Evolutionary conservation across 2,888 invertebrate species (phyloP), one percentile per base, ranked within the genome.

Genomic region (Trissolcus japonicus): DNA sequence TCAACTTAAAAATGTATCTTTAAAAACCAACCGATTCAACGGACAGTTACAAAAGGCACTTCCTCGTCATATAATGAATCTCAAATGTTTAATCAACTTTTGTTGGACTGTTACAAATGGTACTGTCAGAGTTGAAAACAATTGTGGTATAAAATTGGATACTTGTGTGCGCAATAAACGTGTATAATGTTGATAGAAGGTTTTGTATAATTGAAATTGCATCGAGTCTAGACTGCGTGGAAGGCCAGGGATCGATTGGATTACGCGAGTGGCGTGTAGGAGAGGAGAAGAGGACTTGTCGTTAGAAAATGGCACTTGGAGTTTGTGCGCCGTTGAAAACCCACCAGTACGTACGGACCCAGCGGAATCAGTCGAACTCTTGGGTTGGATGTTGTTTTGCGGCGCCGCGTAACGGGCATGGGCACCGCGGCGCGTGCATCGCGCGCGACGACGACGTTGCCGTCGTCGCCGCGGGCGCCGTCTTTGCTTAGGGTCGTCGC

Each of bases 361-460:
- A 50, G 35, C n/a, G 46, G 41, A 57, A 57, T 66, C 40, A 66
- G 66, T 50, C 57, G 66, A 50, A 56, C 19, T 57, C 51, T 50
- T 13, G 65, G 4, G n/a, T 48, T 35, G 19, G 66, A 50, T 14
- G 40, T 14, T 48, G 43, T 65, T 65, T 57, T 67, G 57, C 57
- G 56, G 57, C 56, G 66, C 19, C 59, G 57, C 25, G 51, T 16
- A 21, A 17, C 57, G 57, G 69, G 69, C 61, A 62, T 55, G 25
- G 78, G 77, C 79, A 79, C 78, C 79, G 63, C 75, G 73, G 80
- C 82, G 82, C 74, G 78, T 81, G 77, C 82, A 81, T 79, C 80
- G 74, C 78, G 77, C 63, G 53, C 65, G 48, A 57, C 53, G 51
- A 71, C 78, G 78, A 63, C 78, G 68, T 55, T 57, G 54, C 56